phyloP scores from a whole-genome alignment of 1,140 invertebrate species.

The Ostrea edulis region DNA sequence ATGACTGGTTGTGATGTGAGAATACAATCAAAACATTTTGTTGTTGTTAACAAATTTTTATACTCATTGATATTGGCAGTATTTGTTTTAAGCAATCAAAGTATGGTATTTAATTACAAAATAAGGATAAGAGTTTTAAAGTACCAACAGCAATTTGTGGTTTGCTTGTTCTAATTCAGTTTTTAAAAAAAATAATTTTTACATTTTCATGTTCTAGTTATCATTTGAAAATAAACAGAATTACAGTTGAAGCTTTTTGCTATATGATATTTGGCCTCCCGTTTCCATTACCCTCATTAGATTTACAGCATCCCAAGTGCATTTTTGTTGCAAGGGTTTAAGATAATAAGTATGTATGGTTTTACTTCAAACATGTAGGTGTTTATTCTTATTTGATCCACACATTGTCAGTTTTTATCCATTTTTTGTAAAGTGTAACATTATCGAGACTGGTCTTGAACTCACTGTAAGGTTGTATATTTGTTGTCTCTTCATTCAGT shows the following conservation, averaged over 20 bases:
- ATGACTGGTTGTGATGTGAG: constrained; percentile 32
- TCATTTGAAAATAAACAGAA: neutral
- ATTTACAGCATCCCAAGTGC: neutral
- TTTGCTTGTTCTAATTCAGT: neutral
- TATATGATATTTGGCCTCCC: constrained; percentile 6
- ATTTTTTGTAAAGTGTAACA: neutral
- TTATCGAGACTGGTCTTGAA: neutral
- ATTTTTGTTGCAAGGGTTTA: neutral
- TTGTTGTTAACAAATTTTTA: constrained; percentile 21
- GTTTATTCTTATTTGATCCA: neutral
- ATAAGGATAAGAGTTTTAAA: neutral
- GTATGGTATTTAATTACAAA: neutral
- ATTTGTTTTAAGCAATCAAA: constrained; percentile 28
- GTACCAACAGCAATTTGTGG: neutral
- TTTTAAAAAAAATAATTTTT: neutral
- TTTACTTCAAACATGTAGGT: neutral
- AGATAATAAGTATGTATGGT: neutral
- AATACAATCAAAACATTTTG: constrained; percentile 36
- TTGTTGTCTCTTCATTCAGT: neutral
- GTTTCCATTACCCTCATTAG: neutral
- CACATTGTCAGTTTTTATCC: neutral
- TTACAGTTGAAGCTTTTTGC: neutral
- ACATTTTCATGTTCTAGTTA: neutral
- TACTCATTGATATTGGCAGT: constrained; percentile 14
- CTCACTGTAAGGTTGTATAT: constrained; percentile 14